Conservation (phyloP, 2,888 invertebrate genomes). For the Aphodius granarius region DNA sequence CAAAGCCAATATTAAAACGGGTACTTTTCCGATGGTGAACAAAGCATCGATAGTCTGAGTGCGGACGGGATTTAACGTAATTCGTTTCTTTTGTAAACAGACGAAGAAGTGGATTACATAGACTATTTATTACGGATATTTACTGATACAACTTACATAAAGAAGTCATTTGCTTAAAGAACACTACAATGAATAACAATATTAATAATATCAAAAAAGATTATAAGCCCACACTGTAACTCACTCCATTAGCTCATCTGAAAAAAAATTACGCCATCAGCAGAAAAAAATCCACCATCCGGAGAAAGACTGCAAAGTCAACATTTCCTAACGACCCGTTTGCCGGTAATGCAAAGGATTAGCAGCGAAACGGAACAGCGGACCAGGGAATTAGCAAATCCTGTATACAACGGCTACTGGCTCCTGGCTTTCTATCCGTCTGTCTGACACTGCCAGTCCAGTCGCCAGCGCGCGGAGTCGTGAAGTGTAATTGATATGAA, state of each 20-base stretch:
- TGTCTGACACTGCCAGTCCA: too few relatives aligned
- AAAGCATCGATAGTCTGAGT: background rate
- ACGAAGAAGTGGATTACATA: too few relatives aligned
- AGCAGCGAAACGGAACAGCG: background rate
- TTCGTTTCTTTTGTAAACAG: background rate
- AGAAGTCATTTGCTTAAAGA: too few relatives aligned
- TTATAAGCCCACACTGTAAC: too few relatives aligned
- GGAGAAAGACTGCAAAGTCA: background rate
- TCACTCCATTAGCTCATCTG: background rate
- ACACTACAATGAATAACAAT: too few relatives aligned
- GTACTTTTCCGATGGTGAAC: background rate
- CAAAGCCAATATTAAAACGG: background rate
- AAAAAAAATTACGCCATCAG: background rate
- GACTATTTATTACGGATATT: too few relatives aligned
- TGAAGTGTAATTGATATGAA: constrained; percentile 12
- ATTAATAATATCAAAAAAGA: too few relatives aligned
- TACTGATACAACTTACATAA: too few relatives aligned
- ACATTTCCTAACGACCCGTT: background rate
- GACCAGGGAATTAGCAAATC: background rate
- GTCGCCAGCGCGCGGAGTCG: background rate
- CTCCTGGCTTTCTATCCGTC: too few relatives aligned
- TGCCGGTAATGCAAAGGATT: background rate
- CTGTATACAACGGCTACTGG: background rate
- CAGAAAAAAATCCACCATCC: background rate
- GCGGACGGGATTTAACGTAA: background rate